Percentiles rank a stretch among this genome's conserved stretches.
Conservation (phyloP, 2,888 invertebrate genomes). For the Maniola hyperantus region DNA sequence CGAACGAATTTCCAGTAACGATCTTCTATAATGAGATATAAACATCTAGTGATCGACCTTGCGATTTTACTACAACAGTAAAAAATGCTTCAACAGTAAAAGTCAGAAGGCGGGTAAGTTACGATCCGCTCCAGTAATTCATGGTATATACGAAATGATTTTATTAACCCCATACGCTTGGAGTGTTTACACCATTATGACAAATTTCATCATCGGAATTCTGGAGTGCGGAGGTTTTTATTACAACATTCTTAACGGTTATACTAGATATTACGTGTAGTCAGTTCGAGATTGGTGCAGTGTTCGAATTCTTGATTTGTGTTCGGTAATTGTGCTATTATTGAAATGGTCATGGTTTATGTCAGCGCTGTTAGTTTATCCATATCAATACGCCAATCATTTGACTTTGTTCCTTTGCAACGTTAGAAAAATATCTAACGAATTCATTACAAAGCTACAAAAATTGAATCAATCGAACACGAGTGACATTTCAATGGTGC, state of each 20-base stretch:
- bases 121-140: slow-evolving; percentile 56
- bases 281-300: background rate
- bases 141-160: slow-evolving; percentile 67
- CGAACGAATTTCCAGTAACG: slow-evolving; percentile 39
- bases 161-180: slow-evolving; percentile 69
- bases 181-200: slow-evolving; percentile 56
- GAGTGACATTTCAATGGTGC: slow-evolving; percentile 17
- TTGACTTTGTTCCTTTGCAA: background rate
- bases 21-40: slow-evolving; percentile 46
- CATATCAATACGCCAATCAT: background rate
- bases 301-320: slow-evolving; percentile 7
- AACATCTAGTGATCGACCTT: slow-evolving; percentile 65
- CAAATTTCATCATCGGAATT: slow-evolving; percentile 43
- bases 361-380: background rate
- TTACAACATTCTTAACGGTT: slow-evolving; percentile 27
- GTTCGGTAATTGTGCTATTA: slow-evolving; percentile 2
- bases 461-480: slow-evolving; percentile 14
- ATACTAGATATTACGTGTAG: slow-evolving; percentile 1
- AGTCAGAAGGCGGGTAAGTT: slow-evolving; percentile 67
- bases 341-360: background rate
- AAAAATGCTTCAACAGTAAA: slow-evolving; percentile 71
- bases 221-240: slow-evolving; percentile 26
- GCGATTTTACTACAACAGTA: slow-evolving; percentile 66
- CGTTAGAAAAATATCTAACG: background rate
- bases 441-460: slow-evolving; percentile 15